Evolutionary conservation across 53 echinoderm and acorn worm genomes (phyloP).

Genomic region (Crossaster papposus): DNA sequence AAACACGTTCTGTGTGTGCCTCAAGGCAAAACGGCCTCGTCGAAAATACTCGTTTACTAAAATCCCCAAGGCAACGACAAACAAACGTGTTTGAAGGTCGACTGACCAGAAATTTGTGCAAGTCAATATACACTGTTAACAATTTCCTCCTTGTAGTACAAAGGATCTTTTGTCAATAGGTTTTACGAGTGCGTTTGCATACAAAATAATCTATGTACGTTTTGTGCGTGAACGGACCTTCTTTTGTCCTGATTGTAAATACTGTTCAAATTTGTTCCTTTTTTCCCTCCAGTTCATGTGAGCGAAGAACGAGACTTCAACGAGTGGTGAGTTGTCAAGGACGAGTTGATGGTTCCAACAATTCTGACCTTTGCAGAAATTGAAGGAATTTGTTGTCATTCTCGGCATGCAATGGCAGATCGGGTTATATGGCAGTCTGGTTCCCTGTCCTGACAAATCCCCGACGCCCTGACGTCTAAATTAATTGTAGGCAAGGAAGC

Average conservation of each 20-base stretch:
- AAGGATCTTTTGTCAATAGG: no score
- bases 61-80: background rate
- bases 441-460: no score
- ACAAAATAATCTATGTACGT: no score
- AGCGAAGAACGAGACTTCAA: conserved; percentile 1
- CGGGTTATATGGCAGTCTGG: background rate
- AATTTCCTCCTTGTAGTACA: no score
- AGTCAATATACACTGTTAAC: no score
- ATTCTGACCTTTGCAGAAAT: background rate
- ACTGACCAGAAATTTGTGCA: background rate
- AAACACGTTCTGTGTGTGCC: no score
- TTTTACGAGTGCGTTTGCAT: no score
- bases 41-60: background rate
- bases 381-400: no score
- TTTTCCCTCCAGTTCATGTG: conserved; percentile 16
- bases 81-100: background rate
- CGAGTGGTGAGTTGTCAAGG: conserved; percentile 32
- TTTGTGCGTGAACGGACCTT: no score
- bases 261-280: conserved; percentile 1
- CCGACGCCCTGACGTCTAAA: no score
- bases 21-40: background rate
- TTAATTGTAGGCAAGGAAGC: no score
- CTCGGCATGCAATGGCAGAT: no score
- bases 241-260: background rate
- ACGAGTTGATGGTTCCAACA: background rate